A percentile compares a stretch with the other conserved stretches of the same genome.
Evolutionary conservation across 2,888 invertebrate species (phyloP).

Genomic region (Nomada ferruginata): DNA sequence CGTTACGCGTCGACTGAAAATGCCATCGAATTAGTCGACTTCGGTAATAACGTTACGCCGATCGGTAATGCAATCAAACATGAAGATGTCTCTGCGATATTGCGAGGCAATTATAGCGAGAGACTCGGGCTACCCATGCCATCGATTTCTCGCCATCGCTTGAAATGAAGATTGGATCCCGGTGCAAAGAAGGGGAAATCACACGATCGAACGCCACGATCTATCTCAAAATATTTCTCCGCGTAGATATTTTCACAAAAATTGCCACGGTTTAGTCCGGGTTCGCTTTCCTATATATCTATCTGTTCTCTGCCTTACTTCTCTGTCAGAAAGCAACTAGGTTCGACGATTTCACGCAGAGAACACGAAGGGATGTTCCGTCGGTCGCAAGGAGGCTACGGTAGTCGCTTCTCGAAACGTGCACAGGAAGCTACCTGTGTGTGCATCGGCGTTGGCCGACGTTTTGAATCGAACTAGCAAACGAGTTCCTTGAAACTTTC

Average conservation of each 20-base stretch:
- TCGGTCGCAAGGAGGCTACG: slow-evolving; percentile 7
- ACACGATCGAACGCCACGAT: too few relatives aligned
- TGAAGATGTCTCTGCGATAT: slow-evolving; percentile 27
- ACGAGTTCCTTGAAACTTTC: slow-evolving; percentile 68
- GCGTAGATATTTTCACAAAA: background rate
- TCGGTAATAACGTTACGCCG: slow-evolving; percentile 41
- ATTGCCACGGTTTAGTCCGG: background rate
- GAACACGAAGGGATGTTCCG: slow-evolving; percentile 17
- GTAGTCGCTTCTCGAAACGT: slow-evolving; percentile 18
- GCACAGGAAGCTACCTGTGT: background rate
- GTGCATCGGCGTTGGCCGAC: slow-evolving; percentile 43
- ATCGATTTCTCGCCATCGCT: too few relatives aligned
- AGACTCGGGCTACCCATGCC: too few relatives aligned
- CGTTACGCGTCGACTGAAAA: slow-evolving; percentile 7
- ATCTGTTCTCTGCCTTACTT: background rate
- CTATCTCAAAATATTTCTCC: too few relatives aligned
- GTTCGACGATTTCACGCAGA: background rate
- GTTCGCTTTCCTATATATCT: too few relatives aligned
- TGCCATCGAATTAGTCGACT: slow-evolving; percentile 53
- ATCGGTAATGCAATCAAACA: slow-evolving; percentile 43
- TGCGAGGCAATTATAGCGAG: slow-evolving; percentile 32
- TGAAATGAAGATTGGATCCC: too few relatives aligned
- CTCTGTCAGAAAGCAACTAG: slow-evolving; percentile 9
- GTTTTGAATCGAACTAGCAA: slow-evolving; percentile 59
- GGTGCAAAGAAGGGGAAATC: too few relatives aligned